These are phyloP conservation scores for Agrotis exclamationis DNA, from an alignment of 2,888 invertebrate species.

Conservation along the genomic window DNA sequence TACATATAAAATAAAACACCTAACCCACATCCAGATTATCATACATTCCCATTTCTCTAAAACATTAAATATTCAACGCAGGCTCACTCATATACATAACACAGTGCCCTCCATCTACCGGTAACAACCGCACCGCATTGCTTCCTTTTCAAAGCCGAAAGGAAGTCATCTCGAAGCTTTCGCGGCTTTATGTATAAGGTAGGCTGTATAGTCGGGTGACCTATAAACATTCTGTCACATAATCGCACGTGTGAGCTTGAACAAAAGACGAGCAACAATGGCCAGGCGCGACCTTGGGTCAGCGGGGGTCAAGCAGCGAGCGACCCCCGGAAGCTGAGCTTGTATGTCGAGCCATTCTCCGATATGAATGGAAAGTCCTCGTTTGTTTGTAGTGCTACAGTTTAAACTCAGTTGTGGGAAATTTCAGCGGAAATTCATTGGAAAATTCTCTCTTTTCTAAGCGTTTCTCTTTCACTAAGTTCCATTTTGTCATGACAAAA, in stretches of 20 bases:
- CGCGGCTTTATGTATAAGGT: constrained; percentile 34
- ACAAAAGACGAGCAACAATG: constrained; percentile 67
- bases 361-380: constrained; percentile 28
- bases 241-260: constrained; percentile 58
- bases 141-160: constrained; percentile 54
- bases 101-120: constrained; percentile 38
- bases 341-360: constrained; percentile 45
- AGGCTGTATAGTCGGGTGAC: constrained; percentile 52
- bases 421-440: not conserved
- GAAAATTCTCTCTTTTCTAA: not conserved
- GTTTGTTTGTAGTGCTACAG: constrained; percentile 12
- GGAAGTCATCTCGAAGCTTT: constrained; percentile 57
- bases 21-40: not conserved
- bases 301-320: constrained; percentile 58
- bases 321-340: constrained; percentile 49
- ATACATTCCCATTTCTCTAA: constrained; percentile 24
- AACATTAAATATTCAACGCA: constrained; percentile 48
- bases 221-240: constrained; percentile 60
- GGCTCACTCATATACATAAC: constrained; percentile 35
- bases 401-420: constrained; percentile 2
- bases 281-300: constrained; percentile 60
- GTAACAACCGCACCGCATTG: constrained; percentile 46
- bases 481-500: not conserved
- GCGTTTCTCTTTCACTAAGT: not conserved
- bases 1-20: not conserved